Conservation (phyloP, 2,888 invertebrate genomes). For the Tiphia femorata region DNA sequence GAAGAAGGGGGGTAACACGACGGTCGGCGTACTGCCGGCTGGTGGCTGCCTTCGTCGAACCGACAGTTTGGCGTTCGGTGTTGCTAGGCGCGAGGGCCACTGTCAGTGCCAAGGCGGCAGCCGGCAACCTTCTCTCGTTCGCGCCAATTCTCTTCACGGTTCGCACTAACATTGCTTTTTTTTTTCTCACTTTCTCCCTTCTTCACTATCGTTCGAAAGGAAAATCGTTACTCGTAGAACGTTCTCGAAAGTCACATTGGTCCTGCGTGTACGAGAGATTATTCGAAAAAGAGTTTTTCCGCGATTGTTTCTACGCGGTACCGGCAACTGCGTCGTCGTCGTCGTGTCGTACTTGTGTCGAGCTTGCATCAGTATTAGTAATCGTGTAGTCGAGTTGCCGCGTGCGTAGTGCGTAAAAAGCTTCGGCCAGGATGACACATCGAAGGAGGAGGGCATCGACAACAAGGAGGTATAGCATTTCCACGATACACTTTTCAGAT, state of each 20-base stretch:
- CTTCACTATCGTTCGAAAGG: not conserved
- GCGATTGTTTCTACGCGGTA: not conserved
- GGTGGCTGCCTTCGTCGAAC: slow-evolving; percentile 45
- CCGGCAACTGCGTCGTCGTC: not conserved
- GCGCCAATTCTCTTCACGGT: slow-evolving; percentile 20
- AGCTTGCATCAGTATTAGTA: too few relatives aligned
- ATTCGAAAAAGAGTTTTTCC: too few relatives aligned
- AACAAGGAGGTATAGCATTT: too few relatives aligned
- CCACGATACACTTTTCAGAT: too few relatives aligned
- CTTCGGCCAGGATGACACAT: too few relatives aligned
- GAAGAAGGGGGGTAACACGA: slow-evolving; percentile 30
- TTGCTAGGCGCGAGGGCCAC: slow-evolving; percentile 66
- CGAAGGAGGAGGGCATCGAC: too few relatives aligned
- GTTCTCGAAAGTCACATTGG: too few relatives aligned
- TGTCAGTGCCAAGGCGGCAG: slow-evolving; percentile 66
- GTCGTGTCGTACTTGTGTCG: not conserved
- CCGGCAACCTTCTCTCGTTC: slow-evolving; percentile 48
- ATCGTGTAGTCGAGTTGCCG: too few relatives aligned
- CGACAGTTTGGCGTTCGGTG: slow-evolving; percentile 60
- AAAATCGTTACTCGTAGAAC: not conserved
- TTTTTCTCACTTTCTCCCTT: not conserved
- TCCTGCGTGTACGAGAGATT: too few relatives aligned
- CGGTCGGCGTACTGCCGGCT: slow-evolving; percentile 30
- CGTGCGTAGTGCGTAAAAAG: too few relatives aligned
- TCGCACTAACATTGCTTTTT: too few relatives aligned